Evolutionary conservation across 2,797 vertebrate species (phyloP).

Genomic region (Fistularia tabacaria): DNA sequence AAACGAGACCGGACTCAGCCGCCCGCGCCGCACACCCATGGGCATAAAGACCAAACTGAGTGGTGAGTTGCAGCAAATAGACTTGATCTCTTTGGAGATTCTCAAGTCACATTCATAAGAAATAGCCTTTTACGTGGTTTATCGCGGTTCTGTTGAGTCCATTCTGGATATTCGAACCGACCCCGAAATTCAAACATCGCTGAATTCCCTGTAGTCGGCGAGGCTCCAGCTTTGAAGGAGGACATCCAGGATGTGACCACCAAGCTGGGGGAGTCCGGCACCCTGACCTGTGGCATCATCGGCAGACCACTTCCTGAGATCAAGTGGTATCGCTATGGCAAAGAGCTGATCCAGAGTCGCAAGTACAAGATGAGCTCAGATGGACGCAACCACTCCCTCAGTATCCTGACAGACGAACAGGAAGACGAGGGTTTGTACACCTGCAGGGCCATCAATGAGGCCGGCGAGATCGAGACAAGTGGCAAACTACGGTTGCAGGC

Average conservation of each 20-base stretch:
- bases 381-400: conserved; percentile 91
- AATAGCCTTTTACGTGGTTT: no score
- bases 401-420: conserved; percentile 92
- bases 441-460: conserved; percentile 90
- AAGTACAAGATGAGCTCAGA: conserved; percentile 99
- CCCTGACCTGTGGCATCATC: conserved; percentile 89
- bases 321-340: conserved; percentile 97
- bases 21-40: conserved; percentile 93
- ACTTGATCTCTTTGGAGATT: no score
- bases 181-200: no score
- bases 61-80: conserved; percentile 72
- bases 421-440: conserved; percentile 98
- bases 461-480: conserved; percentile 93
- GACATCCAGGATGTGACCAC: conserved; percentile 88
- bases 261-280: conserved; percentile 90
- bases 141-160: no score
- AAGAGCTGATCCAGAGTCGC: conserved; percentile 93
- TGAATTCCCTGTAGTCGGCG: conserved; percentile 81
- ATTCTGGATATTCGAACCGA: not conserved
- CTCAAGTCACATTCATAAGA: no score
- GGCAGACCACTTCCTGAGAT: conserved; percentile 98
- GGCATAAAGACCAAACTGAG: conserved; percentile 97
- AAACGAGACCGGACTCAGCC: conserved; percentile 91
- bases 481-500: conserved; percentile 93
- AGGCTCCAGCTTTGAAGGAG: conserved; percentile 87